Evolutionary conservation across 2,113 vertebrate genomes (phyloP).

Genomic region (Phrynosoma blainvillii): DNA sequence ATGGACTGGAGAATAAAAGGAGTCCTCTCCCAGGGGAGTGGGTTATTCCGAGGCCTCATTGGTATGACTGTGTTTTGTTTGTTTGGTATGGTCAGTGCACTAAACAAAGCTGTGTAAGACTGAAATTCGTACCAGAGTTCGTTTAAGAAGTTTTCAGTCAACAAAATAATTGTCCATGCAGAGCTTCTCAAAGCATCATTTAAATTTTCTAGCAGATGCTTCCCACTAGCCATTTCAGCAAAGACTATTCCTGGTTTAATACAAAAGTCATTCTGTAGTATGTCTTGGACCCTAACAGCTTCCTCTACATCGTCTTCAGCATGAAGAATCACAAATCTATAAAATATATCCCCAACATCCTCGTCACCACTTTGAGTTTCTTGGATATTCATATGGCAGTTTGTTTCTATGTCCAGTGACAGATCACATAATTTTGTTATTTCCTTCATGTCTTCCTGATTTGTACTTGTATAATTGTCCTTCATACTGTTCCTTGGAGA

Average conservation of each 20-base stretch:
- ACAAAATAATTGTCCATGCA: constrained; percentile 61
- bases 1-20: constrained; percentile 60
- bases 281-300: constrained; percentile 54
- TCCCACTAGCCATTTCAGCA: constrained; percentile 59
- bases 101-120: constrained; percentile 60
- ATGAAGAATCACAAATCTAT: constrained; percentile 63
- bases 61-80: constrained; percentile 69
- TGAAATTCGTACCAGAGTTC: constrained; percentile 68
- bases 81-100: constrained; percentile 61
- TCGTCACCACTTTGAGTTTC: constrained; percentile 19
- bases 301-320: constrained; percentile 47
- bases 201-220: constrained; percentile 62
- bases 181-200: constrained; percentile 59
- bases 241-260: constrained; percentile 69
- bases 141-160: constrained; percentile 66
- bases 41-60: constrained; percentile 64
- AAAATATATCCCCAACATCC: constrained; percentile 40
- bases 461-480: constrained; percentile 8
- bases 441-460: constrained; percentile 15
- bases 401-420: background rate
- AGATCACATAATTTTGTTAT: background rate
- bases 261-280: constrained; percentile 62
- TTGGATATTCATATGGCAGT: background rate
- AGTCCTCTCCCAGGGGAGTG: constrained; percentile 58
- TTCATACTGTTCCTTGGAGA: constrained; percentile 40